Base-by-base conservation (phyloP, 2,888 invertebrate species). In the Caenorhabditis sulstoni region DNA sequence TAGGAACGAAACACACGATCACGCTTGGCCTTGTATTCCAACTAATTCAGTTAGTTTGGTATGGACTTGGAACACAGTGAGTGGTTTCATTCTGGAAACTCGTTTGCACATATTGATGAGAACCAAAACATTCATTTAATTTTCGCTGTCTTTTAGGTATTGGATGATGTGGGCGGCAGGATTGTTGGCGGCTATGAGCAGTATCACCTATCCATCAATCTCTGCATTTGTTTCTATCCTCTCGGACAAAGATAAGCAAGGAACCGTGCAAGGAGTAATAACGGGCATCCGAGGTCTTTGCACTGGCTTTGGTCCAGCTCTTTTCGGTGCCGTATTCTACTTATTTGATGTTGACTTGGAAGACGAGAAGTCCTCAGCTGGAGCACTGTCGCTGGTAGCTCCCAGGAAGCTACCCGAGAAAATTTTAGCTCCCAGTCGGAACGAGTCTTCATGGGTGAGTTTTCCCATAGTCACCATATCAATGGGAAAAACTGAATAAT, bases 151-250 rank as follows among this genome's bases (percentile, higher is more conserved):
- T 41, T 53, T 16, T 45, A 86, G 86, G 57, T 81, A 82, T 35
- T 89, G 94, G 94, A 96, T 99, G 95, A 97, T 99, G 96, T 99
- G 99, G 99, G 95, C 95, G 45, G 98, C 98, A 11, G 99, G 99
- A 66, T 94, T 96, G 85, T 92, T 99, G 85, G 98, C 98, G 44
- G 96, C 97, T 14, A 93, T 98, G 86, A 96, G 96, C 80, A 96
- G 96, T 85, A 94, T 99, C 87, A 97, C 97, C 3, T 99, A 99
- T 92, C 99, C 99, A 41, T 97, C 98, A 67, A 98, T 99, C 90
- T 96, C 96, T 91, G 96, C 98, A 44, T 99, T 97, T 92, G 97
- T 97, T 67, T 97, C 97, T 14, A 95, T 97, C 90, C 96, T 97
- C 92, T 96, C 97, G 83, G 95, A 96, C 90, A 94, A 95, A n/a